Evolutionary conservation across 2,113 vertebrate genomes (phyloP).

Genomic region (Polyodon spathula): DNA sequence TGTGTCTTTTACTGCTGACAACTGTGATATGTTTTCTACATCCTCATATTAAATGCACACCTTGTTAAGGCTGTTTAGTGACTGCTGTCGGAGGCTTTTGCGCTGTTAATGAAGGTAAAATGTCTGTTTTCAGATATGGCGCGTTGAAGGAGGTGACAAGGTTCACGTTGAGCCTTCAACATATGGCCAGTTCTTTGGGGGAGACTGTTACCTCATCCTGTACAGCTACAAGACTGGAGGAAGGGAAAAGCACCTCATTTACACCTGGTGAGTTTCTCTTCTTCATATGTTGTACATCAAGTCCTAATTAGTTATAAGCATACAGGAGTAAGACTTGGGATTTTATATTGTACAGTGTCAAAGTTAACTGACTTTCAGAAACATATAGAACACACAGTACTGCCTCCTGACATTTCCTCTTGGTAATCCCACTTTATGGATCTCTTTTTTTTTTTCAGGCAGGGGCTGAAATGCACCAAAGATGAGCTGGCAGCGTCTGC

Average conservation of each 20-base stretch:
- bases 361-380: background rate
- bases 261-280: conserved; percentile 58
- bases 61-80: too few species aligned
- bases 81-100: too few species aligned
- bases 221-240: conserved; percentile 43
- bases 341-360: too few species aligned
- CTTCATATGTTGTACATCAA: too few species aligned
- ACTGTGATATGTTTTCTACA: too few species aligned
- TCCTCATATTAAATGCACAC: too few species aligned
- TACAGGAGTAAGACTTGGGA: too few species aligned
- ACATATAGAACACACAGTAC: background rate
- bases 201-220: conserved; percentile 60
- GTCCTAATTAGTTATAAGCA: too few species aligned
- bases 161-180: conserved; percentile 36
- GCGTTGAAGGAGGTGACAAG: conserved; percentile 44
- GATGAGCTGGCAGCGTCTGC: conserved; percentile 53
- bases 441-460: conserved; percentile 37
- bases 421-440: conserved; percentile 5
- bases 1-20: too few species aligned
- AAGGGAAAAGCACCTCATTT: conserved; percentile 50
- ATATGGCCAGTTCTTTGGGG: conserved; percentile 58
- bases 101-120: background rate
- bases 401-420: background rate
- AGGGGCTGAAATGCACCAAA: conserved; percentile 46
- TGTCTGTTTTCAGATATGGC: conserved; percentile 51